Percentiles rank a stretch among this genome's conserved stretches.
These are phyloP conservation scores for Serilophus lunatus DNA, from an alignment of 2,113 vertebrate genomes.

Conservation along the genomic window DNA sequence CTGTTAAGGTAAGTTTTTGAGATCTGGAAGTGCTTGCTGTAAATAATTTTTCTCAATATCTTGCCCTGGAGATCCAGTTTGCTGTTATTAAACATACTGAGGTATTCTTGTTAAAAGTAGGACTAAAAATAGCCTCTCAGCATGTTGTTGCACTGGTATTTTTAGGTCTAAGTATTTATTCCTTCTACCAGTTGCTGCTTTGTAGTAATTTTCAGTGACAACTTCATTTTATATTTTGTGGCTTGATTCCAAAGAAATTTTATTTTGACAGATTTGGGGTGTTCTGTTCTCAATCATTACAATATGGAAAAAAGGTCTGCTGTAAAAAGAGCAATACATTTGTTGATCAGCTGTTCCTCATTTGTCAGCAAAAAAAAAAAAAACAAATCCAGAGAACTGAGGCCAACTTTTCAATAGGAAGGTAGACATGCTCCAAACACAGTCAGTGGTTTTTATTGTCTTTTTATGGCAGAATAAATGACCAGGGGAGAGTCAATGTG, in stretches of 20 bases:
- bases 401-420: background rate
- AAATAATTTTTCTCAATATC: background rate
- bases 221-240: background rate
- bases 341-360: background rate
- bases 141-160: background rate
- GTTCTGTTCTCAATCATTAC: background rate
- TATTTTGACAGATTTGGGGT: background rate
- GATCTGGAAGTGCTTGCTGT: background rate
- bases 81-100: conserved; percentile 12
- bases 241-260: background rate
- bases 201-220: background rate
- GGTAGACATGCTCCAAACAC: background rate
- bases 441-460: background rate
- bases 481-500: background rate
- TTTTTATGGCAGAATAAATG: background rate
- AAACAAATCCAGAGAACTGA: background rate
- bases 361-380: background rate
- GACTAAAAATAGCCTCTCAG: conserved; percentile 7
- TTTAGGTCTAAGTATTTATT: background rate
- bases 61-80: conserved; percentile 21
- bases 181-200: background rate
- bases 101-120: conserved; percentile 7
- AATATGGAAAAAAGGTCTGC: background rate
- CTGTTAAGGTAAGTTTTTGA: background rate
- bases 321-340: background rate